A percentile compares a stretch with the other conserved stretches of the same genome.
Evolutionary conservation across 2,113 vertebrate genomes (phyloP).

Genomic region (Hydrochoerus hydrochaeris): DNA sequence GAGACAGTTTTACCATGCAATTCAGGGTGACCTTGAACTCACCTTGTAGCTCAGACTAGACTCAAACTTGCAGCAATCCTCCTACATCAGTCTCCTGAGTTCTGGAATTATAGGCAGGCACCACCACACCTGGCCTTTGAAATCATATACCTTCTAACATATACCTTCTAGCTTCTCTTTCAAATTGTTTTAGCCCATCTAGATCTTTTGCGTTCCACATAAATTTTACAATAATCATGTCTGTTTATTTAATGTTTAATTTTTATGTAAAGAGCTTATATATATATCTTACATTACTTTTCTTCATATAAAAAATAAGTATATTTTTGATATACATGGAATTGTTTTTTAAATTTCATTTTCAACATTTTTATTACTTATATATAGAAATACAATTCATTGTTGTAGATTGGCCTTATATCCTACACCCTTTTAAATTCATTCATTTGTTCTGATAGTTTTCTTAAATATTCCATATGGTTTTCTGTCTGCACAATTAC

Average conservation of each 20-base stretch:
- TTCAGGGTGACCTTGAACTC: too few relatives aligned
- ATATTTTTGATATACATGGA: background rate
- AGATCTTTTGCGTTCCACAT: background rate
- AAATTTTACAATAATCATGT: background rate
- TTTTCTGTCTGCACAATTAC: background rate
- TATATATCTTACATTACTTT: background rate
- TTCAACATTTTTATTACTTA: background rate
- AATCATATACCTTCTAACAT: background rate
- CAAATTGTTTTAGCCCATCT: background rate
- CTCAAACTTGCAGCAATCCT: too few relatives aligned
- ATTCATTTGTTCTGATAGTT: background rate
- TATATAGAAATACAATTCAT: background rate
- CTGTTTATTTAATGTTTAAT: background rate
- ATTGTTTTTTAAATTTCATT: constrained; percentile 3
- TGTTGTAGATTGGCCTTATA: background rate
- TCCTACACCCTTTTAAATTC: background rate
- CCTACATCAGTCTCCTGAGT: too few relatives aligned
- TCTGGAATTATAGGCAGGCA: too few relatives aligned
- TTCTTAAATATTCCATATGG: background rate
- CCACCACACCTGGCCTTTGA: background rate
- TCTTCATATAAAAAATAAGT: background rate
- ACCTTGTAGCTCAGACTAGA: too few relatives aligned
- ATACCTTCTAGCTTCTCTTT: constrained; percentile 4
- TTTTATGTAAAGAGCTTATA: background rate
- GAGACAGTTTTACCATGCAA: too few relatives aligned